Percentiles rank a stretch among this genome's conserved stretches.
These are phyloP conservation scores for Idaea straminata DNA, from an alignment of 2,888 invertebrate species.

Conservation along the genomic window DNA sequence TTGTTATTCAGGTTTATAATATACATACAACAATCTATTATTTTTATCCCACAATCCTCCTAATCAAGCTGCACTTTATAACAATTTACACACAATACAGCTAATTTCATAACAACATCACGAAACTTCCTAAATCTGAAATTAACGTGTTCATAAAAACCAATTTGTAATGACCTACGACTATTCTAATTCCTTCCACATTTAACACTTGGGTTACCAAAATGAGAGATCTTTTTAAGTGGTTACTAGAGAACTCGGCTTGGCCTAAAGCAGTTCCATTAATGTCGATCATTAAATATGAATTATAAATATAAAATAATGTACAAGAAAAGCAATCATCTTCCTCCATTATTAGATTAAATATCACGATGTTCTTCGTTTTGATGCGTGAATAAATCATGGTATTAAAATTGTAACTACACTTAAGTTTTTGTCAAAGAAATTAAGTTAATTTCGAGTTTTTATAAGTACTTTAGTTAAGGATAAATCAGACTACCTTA, in stretches of 20 bases:
- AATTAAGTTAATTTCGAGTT: not conserved
- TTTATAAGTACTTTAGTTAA: not conserved
- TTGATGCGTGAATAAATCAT: slow-evolving; percentile 28
- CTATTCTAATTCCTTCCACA: slow-evolving; percentile 23
- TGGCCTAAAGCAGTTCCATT: slow-evolving; percentile 71
- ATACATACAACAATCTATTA: slow-evolving; percentile 48
- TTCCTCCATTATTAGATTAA: slow-evolving; percentile 72
- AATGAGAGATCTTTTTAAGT: slow-evolving; percentile 45
- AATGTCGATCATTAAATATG: slow-evolving; percentile 79
- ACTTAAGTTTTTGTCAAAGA: slow-evolving; percentile 15
- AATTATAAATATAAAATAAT: slow-evolving; percentile 79
- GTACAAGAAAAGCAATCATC: slow-evolving; percentile 74
- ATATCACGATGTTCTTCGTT: slow-evolving; percentile 51
- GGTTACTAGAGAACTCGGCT: slow-evolving; percentile 45
- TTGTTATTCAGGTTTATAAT: not conserved
- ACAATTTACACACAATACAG: slow-evolving; percentile 61
- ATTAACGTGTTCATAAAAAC: slow-evolving; percentile 70
- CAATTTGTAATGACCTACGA: slow-evolving; percentile 31
- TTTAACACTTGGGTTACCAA: slow-evolving; percentile 27
- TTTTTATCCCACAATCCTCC: not conserved
- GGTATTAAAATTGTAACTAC: slow-evolving; percentile 10
- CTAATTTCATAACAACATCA: slow-evolving; percentile 67
- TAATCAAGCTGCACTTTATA: slow-evolving; percentile 66
- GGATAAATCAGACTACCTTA: not conserved
- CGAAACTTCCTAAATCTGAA: slow-evolving; percentile 76